phyloP scores from a whole-genome alignment of 92 coral and sea anemone species.

The Chrysogorgia sp. region DNA sequence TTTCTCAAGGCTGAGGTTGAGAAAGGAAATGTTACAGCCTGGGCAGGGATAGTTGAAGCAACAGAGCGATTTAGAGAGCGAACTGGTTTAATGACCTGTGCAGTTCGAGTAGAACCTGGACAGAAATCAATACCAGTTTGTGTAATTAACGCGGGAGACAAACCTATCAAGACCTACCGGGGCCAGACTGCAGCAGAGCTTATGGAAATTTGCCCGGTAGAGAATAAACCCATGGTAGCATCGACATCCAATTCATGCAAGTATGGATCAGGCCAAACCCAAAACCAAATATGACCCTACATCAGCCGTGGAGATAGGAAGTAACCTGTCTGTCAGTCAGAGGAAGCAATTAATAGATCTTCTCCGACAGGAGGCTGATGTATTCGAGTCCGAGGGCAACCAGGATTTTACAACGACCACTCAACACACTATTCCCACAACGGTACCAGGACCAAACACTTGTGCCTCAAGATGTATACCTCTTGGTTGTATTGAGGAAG shows the following conservation, averaged over 20 bases:
- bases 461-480: constrained; percentile 56
- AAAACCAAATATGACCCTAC: not conserved
- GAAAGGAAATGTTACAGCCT: not conserved
- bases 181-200: constrained; percentile 14
- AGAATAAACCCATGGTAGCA: not conserved
- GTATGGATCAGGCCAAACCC: not conserved
- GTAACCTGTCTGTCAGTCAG: constrained; percentile 21
- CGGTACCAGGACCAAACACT: constrained; percentile 38
- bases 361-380: constrained; percentile 30
- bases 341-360: not conserved
- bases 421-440: constrained; percentile 28
- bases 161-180: constrained; percentile 7
- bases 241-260: not conserved
- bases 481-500: constrained; percentile 53
- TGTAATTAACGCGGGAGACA: not conserved
- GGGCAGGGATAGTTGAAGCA: constrained; percentile 7
- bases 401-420: constrained; percentile 49
- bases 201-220: not conserved
- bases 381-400: constrained; percentile 47
- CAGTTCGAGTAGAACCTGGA: constrained; percentile 1
- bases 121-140: constrained; percentile 11
- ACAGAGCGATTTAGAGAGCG: not conserved
- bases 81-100: constrained; percentile 5
- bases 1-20: not conserved
- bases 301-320: constrained; percentile 24